These are phyloP conservation scores for Paramormyrops hopkinsi DNA, from an alignment of 2,797 vertebrate species.

Conservation along the genomic window DNA sequence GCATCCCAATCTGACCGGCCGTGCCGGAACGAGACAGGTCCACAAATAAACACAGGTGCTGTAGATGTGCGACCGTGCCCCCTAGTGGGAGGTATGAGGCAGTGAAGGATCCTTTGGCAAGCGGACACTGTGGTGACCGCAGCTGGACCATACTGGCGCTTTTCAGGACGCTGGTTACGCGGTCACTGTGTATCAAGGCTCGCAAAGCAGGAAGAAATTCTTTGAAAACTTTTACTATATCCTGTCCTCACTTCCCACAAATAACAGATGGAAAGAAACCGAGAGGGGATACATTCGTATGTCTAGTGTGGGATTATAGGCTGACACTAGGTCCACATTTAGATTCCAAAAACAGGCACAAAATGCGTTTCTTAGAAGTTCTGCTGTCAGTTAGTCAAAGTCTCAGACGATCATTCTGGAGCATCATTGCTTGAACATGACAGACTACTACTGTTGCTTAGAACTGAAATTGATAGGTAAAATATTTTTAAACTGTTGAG, in stretches of 20 bases:
- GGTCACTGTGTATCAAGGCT: slow-evolving; percentile 39
- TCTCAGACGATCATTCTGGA: neutral
- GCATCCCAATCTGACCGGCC: neutral
- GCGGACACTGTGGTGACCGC: slow-evolving; percentile 20
- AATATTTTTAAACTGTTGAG: neutral
- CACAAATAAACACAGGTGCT: slow-evolving; percentile 45
- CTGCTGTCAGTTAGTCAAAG: neutral
- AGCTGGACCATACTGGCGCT: slow-evolving; percentile 11
- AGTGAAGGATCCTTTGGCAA: slow-evolving; percentile 37
- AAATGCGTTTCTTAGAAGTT: neutral
- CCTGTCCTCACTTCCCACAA: slow-evolving; percentile 38
- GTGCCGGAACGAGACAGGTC: slow-evolving; percentile 17
- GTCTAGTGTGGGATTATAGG: slow-evolving; percentile 4
- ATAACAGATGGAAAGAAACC: slow-evolving; percentile 52
- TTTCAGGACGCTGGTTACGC: slow-evolving; percentile 12
- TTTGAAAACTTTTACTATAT: slow-evolving; percentile 32
- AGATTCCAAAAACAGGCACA: neutral
- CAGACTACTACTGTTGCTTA: neutral
- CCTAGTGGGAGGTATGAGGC: slow-evolving; percentile 16
- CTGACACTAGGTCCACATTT: slow-evolving; percentile 9
- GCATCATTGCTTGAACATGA: neutral
- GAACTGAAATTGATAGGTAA: neutral
- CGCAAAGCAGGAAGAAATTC: slow-evolving; percentile 38
- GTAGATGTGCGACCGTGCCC: slow-evolving; percentile 21
- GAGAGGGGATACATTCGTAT: slow-evolving; percentile 14